A percentile compares a stretch with the other conserved stretches of the same genome.
These are phyloP conservation scores for Phalacrocorax pelagicus DNA, from an alignment of 2,113 vertebrate genomes.

Conservation along the genomic window DNA sequence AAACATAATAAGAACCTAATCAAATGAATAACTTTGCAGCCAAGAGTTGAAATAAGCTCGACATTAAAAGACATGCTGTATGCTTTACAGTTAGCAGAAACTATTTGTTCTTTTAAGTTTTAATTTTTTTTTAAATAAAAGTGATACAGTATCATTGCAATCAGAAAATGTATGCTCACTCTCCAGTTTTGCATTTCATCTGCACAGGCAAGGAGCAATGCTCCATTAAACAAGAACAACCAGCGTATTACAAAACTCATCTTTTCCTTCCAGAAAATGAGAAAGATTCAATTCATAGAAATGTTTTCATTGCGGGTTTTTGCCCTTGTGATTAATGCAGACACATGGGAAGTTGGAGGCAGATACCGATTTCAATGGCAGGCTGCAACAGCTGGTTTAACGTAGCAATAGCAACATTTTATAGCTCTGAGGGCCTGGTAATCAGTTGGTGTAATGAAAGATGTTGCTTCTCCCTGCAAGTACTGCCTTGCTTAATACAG, in stretches of 20 bases:
- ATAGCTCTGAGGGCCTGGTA: background rate
- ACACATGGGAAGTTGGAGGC: background rate
- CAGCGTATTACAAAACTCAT: background rate
- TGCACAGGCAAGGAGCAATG: background rate
- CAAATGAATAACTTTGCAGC: background rate
- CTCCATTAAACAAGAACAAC: background rate
- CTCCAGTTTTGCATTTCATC: background rate
- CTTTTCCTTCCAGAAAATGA: background rate
- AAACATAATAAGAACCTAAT: background rate
- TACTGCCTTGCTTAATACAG: background rate
- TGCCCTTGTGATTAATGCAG: background rate
- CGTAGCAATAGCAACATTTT: background rate
- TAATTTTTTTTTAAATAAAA: background rate
- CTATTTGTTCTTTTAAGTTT: background rate
- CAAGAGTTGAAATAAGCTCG: background rate
- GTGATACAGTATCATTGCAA: background rate
- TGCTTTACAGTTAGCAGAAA: background rate
- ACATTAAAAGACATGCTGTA: background rate
- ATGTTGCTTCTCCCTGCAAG: background rate
- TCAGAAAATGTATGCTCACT: background rate
- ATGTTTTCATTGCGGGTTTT: background rate
- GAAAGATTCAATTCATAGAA: background rate
- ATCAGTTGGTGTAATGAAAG: background rate
- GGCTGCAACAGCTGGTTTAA: background rate
- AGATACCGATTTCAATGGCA: background rate